Conservation (phyloP, 2,888 invertebrate species). For the Neoitamus cyanurus region DNA sequence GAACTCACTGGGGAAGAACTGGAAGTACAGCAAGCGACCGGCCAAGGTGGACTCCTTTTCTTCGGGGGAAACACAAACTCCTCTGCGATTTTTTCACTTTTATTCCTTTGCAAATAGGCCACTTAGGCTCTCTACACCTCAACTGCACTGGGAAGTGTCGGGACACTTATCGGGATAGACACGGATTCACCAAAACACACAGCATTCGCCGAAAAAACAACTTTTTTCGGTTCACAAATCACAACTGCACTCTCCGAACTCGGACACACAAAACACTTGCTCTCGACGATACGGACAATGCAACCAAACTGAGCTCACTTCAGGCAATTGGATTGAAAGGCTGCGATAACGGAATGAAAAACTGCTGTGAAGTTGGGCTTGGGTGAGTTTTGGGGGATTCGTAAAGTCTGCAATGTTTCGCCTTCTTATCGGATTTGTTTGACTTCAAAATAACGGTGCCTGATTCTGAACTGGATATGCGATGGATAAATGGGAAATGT, state of each 20-base stretch:
- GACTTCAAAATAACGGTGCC: no score
- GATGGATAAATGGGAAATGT: no score
- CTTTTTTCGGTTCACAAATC: background rate
- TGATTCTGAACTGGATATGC: no score
- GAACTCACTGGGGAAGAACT: slow-evolving; percentile 26
- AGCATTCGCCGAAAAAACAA: background rate
- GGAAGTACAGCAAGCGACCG: slow-evolving; percentile 8
- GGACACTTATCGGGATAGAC: background rate
- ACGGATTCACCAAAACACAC: slow-evolving; percentile 2
- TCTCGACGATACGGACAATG: background rate
- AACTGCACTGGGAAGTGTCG: background rate
- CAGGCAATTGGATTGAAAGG: background rate
- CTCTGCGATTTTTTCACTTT: background rate
- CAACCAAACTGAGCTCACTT: slow-evolving; percentile 11
- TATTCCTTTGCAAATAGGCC: background rate
- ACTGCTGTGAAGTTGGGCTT: background rate
- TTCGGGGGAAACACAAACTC: background rate
- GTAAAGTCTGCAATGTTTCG: no score
- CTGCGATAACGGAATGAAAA: background rate
- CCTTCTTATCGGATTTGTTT: no score
- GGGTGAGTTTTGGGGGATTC: background rate
- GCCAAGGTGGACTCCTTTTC: slow-evolving; percentile 9
- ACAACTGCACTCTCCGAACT: background rate
- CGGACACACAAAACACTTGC: background rate
- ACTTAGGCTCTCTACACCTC: background rate